Percentiles rank a stretch among this genome's conserved stretches.
These are phyloP conservation scores for Criorhina ranunculi DNA, from an alignment of 2,888 invertebrate genomes.

Conservation along the genomic window DNA sequence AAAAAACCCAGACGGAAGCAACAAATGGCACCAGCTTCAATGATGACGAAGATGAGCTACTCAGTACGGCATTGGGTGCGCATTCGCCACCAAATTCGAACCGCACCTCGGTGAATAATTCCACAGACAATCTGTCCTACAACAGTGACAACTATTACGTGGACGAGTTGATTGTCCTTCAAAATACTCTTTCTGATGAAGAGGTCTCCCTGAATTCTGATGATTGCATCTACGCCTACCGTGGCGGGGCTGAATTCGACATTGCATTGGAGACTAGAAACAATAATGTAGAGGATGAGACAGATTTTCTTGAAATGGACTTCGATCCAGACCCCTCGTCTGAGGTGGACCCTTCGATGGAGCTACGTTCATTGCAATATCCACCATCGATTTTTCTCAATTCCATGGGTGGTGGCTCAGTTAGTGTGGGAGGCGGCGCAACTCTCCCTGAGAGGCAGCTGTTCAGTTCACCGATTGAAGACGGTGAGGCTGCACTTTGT, in stretches of 20 bases:
- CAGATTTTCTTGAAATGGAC: conserved; percentile 84
- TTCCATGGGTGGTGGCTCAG: conserved; percentile 31
- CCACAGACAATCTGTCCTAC: conserved; percentile 84
- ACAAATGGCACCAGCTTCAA: conserved; percentile 56
- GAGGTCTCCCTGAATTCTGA: conserved; percentile 83
- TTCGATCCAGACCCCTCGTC: conserved; percentile 84
- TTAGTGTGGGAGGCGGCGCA: conserved; percentile 31
- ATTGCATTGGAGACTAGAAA: conserved; percentile 79
- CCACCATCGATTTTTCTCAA: conserved; percentile 78
- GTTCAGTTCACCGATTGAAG: conserved; percentile 82
- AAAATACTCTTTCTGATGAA: conserved; percentile 80
- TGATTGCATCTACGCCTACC: conserved; percentile 84
- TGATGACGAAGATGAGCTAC: conserved; percentile 63
- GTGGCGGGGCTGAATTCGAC: conserved; percentile 82
- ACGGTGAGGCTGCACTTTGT: conserved; percentile 77
- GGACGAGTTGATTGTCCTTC: conserved; percentile 82
- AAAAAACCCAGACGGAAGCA: conserved; percentile 45
- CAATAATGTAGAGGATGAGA: conserved; percentile 82
- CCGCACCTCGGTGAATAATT: conserved; percentile 83
- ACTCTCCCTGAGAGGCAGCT: conserved; percentile 79
- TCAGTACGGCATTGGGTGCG: conserved; percentile 54
- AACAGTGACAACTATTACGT: conserved; percentile 83
- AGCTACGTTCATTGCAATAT: conserved; percentile 53
- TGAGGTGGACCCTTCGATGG: conserved; percentile 81
- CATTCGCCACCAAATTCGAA: conserved; percentile 79